A percentile compares a stretch with the other conserved stretches of the same genome.
Evolutionary conservation across 2,888 invertebrate species (phyloP).

Genomic region (Sinotaia quadrata): DNA sequence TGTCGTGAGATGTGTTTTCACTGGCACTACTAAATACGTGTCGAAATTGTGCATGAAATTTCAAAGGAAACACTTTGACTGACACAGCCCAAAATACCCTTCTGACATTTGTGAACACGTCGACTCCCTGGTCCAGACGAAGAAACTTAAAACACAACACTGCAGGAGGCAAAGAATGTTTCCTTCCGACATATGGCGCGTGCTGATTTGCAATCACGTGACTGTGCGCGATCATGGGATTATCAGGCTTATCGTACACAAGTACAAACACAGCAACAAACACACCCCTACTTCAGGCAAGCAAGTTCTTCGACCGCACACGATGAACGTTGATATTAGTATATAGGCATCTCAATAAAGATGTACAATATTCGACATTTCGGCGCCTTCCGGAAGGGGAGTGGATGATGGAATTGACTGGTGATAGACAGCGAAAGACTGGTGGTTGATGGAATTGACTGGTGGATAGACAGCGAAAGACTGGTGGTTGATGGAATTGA

Average conservation of each 20-base stretch:
- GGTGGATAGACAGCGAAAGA: not conserved
- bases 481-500: not conserved
- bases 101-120: too few species aligned
- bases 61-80: too few species aligned
- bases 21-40: too few species aligned
- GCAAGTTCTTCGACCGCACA: conserved; percentile 8
- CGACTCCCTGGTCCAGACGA: too few species aligned
- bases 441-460: not conserved
- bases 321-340: conserved; percentile 9
- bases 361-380: conserved; percentile 13
- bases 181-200: conserved; percentile 12
- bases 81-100: too few species aligned
- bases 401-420: not conserved
- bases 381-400: not conserved
- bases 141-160: not conserved
- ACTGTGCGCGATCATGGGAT: conserved; percentile 5
- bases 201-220: conserved; percentile 11
- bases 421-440: not conserved
- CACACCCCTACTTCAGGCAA: not conserved
- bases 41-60: too few species aligned
- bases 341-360: conserved; percentile 16
- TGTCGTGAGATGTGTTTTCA: too few species aligned
- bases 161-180: not conserved
- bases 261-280: conserved; percentile 23
- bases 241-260: conserved; percentile 20